phyloP scores from a whole-genome alignment of 2,113 vertebrate species.

The Macrotis lagotis region DNA sequence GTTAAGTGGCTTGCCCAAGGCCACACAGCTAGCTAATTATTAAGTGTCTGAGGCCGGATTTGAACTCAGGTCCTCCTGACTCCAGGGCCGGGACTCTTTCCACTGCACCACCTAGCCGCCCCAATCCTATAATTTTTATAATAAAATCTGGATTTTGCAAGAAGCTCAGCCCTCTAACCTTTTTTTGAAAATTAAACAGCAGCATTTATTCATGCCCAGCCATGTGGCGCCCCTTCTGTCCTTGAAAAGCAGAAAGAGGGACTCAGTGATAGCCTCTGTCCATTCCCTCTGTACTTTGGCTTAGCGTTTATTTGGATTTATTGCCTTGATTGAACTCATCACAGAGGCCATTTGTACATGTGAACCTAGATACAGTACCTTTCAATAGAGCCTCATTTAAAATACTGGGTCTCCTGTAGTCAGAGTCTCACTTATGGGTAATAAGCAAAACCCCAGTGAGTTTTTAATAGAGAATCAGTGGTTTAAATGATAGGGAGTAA shows the following conservation, averaged over 20 bases:
- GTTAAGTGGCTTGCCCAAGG: too few relatives aligned
- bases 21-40: too few relatives aligned
- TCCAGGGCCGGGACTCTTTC: too few relatives aligned
- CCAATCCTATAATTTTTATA: neutral
- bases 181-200: neutral
- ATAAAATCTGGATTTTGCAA: neutral
- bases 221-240: neutral
- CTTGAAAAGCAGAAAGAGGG: neutral
- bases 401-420: neutral
- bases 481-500: neutral
- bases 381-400: neutral
- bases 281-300: neutral
- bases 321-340: neutral
- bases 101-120: too few relatives aligned
- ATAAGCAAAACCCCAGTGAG: neutral
- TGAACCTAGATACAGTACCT: neutral
- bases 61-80: too few relatives aligned
- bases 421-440: neutral
- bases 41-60: too few relatives aligned
- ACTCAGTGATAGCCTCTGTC: neutral
- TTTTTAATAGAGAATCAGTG: neutral
- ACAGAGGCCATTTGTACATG: rapidly evolving
- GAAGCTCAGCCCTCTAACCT: neutral
- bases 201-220: neutral
- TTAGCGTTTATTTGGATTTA: neutral